Evolutionary conservation across 2,797 vertebrate species (phyloP).

Genomic region (Octomys mimax): DNA sequence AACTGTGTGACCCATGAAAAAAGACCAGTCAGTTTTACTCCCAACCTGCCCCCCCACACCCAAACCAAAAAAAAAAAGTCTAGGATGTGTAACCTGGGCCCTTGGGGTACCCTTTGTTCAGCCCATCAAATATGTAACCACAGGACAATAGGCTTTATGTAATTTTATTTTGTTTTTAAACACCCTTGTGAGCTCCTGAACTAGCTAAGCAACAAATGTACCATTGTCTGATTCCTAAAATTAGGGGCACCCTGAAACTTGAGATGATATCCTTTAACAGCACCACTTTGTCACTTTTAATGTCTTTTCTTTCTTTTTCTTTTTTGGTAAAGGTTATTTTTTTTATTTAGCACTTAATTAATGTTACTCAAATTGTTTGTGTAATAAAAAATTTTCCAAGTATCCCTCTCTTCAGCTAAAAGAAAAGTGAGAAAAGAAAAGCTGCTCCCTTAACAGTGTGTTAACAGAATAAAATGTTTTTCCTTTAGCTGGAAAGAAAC

Average conservation of each 20-base stretch:
- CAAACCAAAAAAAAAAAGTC: background rate
- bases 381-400: background rate
- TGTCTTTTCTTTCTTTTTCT: no score
- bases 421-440: background rate
- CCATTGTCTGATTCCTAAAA: background rate
- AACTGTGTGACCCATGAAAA: background rate
- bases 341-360: background rate
- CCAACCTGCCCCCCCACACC: no score
- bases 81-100: background rate
- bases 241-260: background rate
- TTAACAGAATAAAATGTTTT: slow-evolving; percentile 12
- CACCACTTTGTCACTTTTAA: background rate
- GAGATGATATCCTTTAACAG: background rate
- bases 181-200: background rate
- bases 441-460: background rate
- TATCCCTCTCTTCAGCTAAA: background rate
- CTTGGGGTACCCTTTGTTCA: background rate
- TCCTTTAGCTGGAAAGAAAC: background rate
- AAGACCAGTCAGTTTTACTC: background rate
- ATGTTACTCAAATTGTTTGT: background rate
- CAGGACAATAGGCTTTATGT: background rate
- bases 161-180: background rate
- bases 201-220: background rate
- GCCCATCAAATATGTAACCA: background rate
- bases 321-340: no score